Evolutionary conservation across 2,888 invertebrate species (phyloP), one percentile per base, ranked within the genome.

Genomic region (Platycnemis pennipes): DNA sequence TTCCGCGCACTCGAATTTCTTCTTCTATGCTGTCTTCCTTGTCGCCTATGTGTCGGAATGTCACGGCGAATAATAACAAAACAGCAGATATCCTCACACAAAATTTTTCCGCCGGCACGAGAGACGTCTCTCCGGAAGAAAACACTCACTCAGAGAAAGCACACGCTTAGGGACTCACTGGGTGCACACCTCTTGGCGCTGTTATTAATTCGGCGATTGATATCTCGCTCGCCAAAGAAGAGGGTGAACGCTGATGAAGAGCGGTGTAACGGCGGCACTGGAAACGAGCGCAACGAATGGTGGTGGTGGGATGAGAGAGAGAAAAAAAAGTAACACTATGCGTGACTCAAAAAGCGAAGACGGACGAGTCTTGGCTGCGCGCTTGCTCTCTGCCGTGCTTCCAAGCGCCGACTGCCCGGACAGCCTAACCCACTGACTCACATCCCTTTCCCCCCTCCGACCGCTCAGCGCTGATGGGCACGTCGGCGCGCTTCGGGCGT

Each of bases 361-460:
- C 53, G 53, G 31, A 37, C 63, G 63, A 7, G 63, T 63, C 3
- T n/a, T 63, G 26, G 63, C 19, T 63, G 2, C 26, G n/a, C 7
- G 63, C 19, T 26, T 89, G 45, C 94, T 69, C 77, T 77, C 94
- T 44, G 56, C 37, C 31, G 69, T 87, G 94, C 91, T 86, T 53
- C 94, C 88, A 22, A 85, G 94, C 94, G 94, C 86, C 85, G 95
- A 95, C 95, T 95, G 94, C 94, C 94, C 89, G 56, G 88, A 94
- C 91, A 53, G 94, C 86, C 95, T 96, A 96, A 95, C 96, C 96
- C 95, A 96, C 95, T 96, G 96, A 96, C 96, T 96, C 96, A 96
- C 95, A 95, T 95, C 94, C 88, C 77, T 46, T 91, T 37, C 91
- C n/a, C 89, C 91, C 91, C 63, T 53, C 69, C 46, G 26, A 22